A percentile compares a stretch with the other conserved stretches of the same genome.
Conservation (phyloP, 1,140 invertebrate genomes). For the Trachelipus rathkii region DNA sequence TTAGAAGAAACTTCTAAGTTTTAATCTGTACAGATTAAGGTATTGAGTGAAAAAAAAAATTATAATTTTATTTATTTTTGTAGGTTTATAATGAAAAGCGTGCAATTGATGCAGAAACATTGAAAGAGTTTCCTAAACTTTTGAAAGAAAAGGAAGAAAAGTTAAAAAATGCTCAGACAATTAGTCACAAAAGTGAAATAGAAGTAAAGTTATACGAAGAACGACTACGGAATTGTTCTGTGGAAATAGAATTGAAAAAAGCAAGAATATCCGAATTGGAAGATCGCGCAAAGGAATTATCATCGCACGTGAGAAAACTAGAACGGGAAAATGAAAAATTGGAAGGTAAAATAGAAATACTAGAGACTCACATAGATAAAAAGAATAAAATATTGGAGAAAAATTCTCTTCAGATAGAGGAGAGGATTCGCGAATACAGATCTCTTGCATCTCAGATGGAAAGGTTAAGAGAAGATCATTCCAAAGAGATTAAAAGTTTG, state of each 20-base stretch:
- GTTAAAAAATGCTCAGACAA: background rate
- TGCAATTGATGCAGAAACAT: background rate
- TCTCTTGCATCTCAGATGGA: background rate
- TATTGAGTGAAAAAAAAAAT: too few relatives aligned
- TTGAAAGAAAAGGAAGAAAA: background rate
- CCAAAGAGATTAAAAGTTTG: background rate
- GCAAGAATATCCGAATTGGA: background rate
- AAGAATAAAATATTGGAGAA: conserved; percentile 4
- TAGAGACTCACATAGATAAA: background rate
- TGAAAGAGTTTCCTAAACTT: background rate
- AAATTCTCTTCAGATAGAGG: background rate
- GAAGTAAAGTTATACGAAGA: background rate
- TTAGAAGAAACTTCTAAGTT: too few relatives aligned
- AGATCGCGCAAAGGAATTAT: background rate
- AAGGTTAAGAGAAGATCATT: background rate
- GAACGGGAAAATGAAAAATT: background rate
- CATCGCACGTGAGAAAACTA: background rate
- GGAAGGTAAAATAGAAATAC: background rate
- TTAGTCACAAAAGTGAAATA: background rate
- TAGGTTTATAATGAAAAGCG: too few relatives aligned
- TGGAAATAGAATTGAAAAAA: background rate
- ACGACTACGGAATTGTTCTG: background rate
- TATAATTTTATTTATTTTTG: too few relatives aligned
- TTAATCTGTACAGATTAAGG: too few relatives aligned
- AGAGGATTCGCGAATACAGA: background rate